phyloP scores from a whole-genome alignment of 2,113 vertebrate genomes.

The Connochaetes taurinus region DNA sequence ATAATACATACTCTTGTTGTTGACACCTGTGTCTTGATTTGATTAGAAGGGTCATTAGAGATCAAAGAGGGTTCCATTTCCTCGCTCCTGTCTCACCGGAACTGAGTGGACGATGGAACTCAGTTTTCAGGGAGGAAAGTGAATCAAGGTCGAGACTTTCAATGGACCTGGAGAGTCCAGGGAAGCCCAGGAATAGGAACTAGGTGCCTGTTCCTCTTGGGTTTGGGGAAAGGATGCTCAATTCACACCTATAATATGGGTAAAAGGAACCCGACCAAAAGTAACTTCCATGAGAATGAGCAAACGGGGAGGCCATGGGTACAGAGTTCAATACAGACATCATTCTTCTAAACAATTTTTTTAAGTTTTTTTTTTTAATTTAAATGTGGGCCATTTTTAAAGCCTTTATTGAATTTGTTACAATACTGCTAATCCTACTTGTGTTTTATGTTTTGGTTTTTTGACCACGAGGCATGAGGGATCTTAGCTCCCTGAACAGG shows the following conservation, averaged over 20 bases:
- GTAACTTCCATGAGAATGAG: accelerated
- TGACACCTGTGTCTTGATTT: not conserved
- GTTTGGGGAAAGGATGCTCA: too few relatives aligned
- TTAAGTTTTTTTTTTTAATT: not conserved
- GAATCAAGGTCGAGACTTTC: too few relatives aligned
- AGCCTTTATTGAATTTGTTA: not conserved
- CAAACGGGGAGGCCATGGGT: not conserved
- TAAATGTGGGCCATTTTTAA: not conserved
- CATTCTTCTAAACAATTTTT: not conserved
- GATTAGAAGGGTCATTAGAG: not conserved
- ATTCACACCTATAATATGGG: not conserved
- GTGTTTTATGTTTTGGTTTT: not conserved
- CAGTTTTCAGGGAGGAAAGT: not conserved
- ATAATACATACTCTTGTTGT: not conserved
- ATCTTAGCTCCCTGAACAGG: not conserved
- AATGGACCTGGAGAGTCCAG: not conserved
- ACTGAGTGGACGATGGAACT: not conserved
- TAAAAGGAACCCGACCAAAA: not conserved
- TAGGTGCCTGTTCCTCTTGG: accelerated
- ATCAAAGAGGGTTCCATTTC: not conserved
- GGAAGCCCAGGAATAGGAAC: not conserved
- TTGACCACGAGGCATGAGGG: not conserved
- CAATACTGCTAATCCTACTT: not conserved
- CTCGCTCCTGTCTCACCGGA: not conserved
- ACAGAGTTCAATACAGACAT: accelerated